A percentile compares a stretch with the other conserved stretches of the same genome.
Evolutionary conservation across 2,888 invertebrate species (phyloP).

Genomic region (Pyrochroa serraticornis): DNA sequence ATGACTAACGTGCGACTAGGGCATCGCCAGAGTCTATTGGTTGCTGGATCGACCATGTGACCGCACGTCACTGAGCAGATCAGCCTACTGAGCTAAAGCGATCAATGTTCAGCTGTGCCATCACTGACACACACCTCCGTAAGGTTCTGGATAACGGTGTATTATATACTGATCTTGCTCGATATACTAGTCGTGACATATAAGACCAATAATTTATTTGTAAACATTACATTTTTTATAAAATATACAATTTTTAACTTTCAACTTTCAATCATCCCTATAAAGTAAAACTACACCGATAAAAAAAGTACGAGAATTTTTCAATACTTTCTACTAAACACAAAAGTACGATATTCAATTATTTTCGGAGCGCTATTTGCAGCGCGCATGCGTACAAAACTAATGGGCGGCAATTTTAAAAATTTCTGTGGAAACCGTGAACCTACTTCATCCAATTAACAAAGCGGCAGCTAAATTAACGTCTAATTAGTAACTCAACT

Average conservation of each 20-base stretch:
- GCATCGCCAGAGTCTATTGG: constrained; percentile 64
- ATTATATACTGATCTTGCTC: constrained; percentile 31
- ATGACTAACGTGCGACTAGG: constrained; percentile 61
- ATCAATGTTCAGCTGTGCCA: constrained; percentile 69
- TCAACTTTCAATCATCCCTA: not conserved
- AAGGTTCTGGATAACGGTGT: not conserved
- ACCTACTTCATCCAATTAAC: no score
- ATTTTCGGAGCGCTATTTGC: no score
- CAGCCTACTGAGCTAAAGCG: constrained; percentile 63
- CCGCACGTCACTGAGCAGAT: constrained; percentile 70
- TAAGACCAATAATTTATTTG: not conserved
- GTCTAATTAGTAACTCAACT: no score
- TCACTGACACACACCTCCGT: constrained; percentile 67
- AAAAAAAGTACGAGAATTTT: not conserved
- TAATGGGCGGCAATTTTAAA: no score
- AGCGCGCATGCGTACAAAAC: no score
- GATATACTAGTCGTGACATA: constrained; percentile 14
- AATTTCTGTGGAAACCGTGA: no score
- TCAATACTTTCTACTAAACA: no score
- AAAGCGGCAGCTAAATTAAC: no score
- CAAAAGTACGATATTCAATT: no score
- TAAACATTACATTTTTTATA: not conserved
- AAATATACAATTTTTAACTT: not conserved
- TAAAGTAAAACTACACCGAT: not conserved
- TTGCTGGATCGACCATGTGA: constrained; percentile 67